phyloP scores from a whole-genome alignment of 2,113 vertebrate species.

The Polypterus senegalus region DNA sequence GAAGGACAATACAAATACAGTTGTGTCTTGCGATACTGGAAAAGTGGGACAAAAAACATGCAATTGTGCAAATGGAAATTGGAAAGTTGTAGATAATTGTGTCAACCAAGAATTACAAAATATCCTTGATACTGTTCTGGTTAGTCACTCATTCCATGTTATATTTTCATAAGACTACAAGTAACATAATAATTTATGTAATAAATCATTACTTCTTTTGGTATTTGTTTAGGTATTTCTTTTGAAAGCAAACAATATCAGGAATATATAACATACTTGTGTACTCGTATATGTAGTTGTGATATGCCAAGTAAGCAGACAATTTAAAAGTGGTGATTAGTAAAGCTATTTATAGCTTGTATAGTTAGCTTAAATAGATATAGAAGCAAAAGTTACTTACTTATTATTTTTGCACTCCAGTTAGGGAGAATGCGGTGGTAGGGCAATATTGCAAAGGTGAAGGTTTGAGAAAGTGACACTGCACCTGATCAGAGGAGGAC shows the following conservation, averaged over 20 bases:
- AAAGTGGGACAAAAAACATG: constrained; percentile 20
- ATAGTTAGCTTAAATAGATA: too few species aligned
- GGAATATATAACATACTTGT: too few species aligned
- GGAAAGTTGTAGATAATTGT: constrained; percentile 1
- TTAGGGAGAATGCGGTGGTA: too few species aligned
- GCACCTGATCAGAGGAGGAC: too few species aligned
- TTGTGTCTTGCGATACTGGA: constrained; percentile 6
- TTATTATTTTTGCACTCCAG: too few species aligned
- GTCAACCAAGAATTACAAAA: background rate
- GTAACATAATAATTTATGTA: background rate
- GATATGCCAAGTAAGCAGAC: too few species aligned
- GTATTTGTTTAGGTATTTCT: background rate
- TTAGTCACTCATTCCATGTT: constrained; percentile 15
- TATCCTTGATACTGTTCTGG: constrained; percentile 15
- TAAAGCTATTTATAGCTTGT: too few species aligned
- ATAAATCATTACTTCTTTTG: background rate
- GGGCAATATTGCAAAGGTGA: too few species aligned
- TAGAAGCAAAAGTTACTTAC: too few species aligned
- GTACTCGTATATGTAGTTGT: too few species aligned
- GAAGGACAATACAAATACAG: constrained; percentile 10
- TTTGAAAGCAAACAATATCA: background rate
- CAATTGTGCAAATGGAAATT: fast-evolving
- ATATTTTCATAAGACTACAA: background rate
- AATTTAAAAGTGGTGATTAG: too few species aligned
- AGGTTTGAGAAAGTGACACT: too few species aligned